Evolutionary conservation across 2,888 invertebrate species (phyloP).

Genomic region (Dusona sp.): DNA sequence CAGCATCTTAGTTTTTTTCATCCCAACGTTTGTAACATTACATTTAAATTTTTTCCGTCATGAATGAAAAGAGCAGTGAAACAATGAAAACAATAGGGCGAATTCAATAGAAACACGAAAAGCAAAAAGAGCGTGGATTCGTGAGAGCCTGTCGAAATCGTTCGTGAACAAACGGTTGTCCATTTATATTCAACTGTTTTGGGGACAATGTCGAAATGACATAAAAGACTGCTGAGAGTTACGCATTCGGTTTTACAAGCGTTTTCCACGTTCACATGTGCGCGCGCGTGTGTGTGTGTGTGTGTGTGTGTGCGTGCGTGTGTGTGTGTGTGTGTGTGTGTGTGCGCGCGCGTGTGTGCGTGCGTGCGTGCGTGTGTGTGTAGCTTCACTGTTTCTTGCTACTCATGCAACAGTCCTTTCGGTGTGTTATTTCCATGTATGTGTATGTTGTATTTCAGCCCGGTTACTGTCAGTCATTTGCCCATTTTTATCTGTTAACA

Average conservation of each 20-base stretch:
- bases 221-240: constrained; percentile 47
- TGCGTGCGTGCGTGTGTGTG: no score
- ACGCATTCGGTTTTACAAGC: constrained; percentile 14
- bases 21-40: constrained; percentile 9
- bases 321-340: no score
- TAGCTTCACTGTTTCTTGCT: constrained; percentile 8
- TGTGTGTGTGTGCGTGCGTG: no score
- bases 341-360: no score
- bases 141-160: constrained; percentile 17
- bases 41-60: neutral
- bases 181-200: constrained; percentile 57
- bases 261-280: neutral
- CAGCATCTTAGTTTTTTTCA: neutral
- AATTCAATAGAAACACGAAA: constrained; percentile 16
- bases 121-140: constrained; percentile 8
- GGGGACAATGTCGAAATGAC: constrained; percentile 44
- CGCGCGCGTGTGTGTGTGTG: neutral
- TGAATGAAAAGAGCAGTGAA: neutral
- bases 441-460: neutral
- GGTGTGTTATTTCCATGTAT: neutral
- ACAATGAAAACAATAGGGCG: neutral
- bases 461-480: neutral
- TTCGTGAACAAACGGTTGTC: constrained; percentile 31
- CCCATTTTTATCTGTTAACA: neutral
- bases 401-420: neutral